Percentiles rank a stretch among this genome's conserved stretches.
Conservation (phyloP, 92 coral and sea anemone genomes). For the Palythoa heliodiscus region DNA sequence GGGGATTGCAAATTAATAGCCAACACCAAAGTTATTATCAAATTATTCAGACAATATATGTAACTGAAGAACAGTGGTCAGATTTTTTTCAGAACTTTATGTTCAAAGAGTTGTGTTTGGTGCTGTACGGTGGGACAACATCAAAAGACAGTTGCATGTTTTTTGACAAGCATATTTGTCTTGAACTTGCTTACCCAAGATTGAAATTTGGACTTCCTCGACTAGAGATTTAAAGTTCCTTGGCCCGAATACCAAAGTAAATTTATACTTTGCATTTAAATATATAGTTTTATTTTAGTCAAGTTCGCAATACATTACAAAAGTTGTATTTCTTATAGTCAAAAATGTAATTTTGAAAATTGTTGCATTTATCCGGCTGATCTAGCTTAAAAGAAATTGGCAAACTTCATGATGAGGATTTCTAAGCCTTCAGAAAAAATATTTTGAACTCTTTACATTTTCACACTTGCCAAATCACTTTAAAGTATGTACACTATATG, state of each 20-base stretch:
- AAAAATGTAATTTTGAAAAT: neutral
- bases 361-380: neutral
- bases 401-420: too few species aligned
- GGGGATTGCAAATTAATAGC: slow-evolving; percentile 11
- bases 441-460: too few species aligned
- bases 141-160: slow-evolving; percentile 39
- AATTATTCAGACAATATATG: slow-evolving; percentile 58
- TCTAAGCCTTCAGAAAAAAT: too few species aligned
- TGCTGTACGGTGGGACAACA: slow-evolving; percentile 13
- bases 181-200: slow-evolving; percentile 60
- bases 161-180: slow-evolving; percentile 50
- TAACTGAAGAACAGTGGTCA: slow-evolving; percentile 42
- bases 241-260: neutral
- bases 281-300: neutral
- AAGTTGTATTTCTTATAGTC: too few species aligned
- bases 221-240: neutral
- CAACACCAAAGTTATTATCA: slow-evolving; percentile 59
- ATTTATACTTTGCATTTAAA: neutral
- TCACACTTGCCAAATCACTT: too few species aligned
- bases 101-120: slow-evolving; percentile 31
- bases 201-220: slow-evolving; percentile 52
- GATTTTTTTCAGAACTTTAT: slow-evolving; percentile 44
- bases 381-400: too few species aligned
- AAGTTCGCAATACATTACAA: neutral
- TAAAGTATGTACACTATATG: too few species aligned